A percentile compares a stretch with the other conserved stretches of the same genome.
Evolutionary conservation across 2,888 invertebrate genomes (phyloP).

Genomic region (Hydrotaea diabolus): DNA sequence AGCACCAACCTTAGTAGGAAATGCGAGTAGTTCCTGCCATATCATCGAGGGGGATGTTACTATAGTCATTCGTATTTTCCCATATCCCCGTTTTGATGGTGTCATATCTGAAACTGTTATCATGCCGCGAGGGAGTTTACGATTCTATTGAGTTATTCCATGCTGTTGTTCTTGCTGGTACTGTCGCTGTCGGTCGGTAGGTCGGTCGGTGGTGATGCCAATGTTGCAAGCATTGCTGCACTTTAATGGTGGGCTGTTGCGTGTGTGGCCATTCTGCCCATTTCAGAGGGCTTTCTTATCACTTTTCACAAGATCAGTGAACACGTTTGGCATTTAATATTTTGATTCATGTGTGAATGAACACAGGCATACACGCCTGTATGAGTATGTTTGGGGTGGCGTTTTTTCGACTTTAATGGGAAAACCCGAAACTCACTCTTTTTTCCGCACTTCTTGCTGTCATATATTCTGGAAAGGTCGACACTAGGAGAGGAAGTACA

Average conservation of each 20-base stretch:
- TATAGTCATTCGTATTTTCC: background rate
- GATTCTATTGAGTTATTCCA: background rate
- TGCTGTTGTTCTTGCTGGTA: constrained; percentile 25
- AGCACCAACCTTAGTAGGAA: no score
- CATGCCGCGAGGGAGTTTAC: constrained; percentile 53
- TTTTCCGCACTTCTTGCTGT: no score
- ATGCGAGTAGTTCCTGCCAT: background rate
- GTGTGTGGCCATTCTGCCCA: background rate
- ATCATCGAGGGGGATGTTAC: background rate
- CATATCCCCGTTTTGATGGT: constrained; percentile 7
- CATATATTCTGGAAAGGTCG: no score
- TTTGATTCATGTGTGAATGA: constrained; percentile 50
- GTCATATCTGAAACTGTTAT: constrained; percentile 37
- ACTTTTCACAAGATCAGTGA: constrained; percentile 26
- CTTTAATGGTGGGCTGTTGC: constrained; percentile 11
- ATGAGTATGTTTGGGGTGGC: no score
- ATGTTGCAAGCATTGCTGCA: constrained; percentile 22
- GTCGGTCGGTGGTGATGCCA: background rate
- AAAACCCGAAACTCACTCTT: no score
- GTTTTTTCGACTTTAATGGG: no score
- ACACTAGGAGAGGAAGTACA: no score
- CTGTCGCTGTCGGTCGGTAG: background rate
- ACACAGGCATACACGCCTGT: background rate
- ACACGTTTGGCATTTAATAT: constrained; percentile 47
- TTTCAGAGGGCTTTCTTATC: constrained; percentile 51